Evolutionary conservation across 35 echinoderm and acorn worm species (phyloP).

Genomic region (Heliocidaris erythrogramma): DNA sequence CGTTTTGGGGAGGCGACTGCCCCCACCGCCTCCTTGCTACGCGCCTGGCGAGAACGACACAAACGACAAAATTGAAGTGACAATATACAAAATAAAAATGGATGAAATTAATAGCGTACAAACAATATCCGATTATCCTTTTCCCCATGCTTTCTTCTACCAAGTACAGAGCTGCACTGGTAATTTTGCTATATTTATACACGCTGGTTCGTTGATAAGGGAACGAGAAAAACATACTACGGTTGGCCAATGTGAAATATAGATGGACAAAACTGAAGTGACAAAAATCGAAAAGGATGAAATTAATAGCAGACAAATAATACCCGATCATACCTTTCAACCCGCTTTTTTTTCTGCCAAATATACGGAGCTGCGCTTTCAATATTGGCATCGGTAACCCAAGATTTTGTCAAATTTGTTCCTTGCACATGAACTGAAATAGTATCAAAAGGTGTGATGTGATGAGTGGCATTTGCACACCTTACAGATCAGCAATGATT

Average conservation of each 20-base stretch:
- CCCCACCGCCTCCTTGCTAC: too few species aligned
- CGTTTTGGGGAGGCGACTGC: too few species aligned
- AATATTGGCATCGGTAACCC: background rate
- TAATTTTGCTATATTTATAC: background rate
- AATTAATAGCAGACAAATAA: slow-evolving; percentile 4
- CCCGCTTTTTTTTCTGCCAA: background rate
- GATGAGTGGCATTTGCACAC: slow-evolving; percentile 25
- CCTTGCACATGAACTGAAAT: background rate
- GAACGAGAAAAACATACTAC: background rate
- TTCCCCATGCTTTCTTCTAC: too few species aligned
- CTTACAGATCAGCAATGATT: background rate
- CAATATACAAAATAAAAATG: too few species aligned
- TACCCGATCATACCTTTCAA: background rate
- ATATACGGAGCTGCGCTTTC: background rate
- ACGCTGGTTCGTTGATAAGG: background rate
- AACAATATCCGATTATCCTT: too few species aligned
- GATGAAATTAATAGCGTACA: too few species aligned
- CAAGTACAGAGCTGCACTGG: too few species aligned
- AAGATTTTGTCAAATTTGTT: slow-evolving; percentile 12
- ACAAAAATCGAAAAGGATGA: background rate
- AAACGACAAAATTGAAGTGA: too few species aligned
- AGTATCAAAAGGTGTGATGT: background rate
- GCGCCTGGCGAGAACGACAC: too few species aligned
- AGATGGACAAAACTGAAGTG: background rate
- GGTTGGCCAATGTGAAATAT: background rate